Base-by-base conservation (phyloP, 1,140 invertebrate species). In the Drosophila willistoni region DNA sequence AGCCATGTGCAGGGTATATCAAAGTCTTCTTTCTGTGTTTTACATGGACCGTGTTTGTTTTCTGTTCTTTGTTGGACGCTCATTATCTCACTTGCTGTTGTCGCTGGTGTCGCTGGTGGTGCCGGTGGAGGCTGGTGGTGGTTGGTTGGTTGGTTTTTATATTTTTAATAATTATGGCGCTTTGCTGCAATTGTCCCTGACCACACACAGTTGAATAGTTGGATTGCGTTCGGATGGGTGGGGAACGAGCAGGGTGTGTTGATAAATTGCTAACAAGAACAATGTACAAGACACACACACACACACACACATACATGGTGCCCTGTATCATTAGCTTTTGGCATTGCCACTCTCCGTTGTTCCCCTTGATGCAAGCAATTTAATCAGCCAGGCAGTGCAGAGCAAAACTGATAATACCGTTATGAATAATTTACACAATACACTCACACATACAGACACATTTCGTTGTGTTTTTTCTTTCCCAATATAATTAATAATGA, bases 331-430 rank as follows among this genome's bases (percentile, higher is more conserved):
- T 73, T 79, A 84, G 80, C 69, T 69, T 74, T 77, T 69, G 56
- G 34, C 25, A 9, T 47, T 7, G 64, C 22, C 36, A n/a, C n/a
- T 61, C 34, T 33, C 10, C 36, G 10, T 39, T 39, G n/a, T 33
- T 29, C 33, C 69, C 10, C 62, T 13, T 64, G 44, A 14, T 3
- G 10, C 56, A 47, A 17, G 25, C 41, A 83, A 87, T 87, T 89
- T 89, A 87, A 89, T 87, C 84, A 87, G 84, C 42, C 70, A 69
- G 77, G 65, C 68, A 65, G 68, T 54, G 73, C 61, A 77, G 73
- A 68, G 79, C 70, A 84, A 87, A 80, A 77, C 83, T 83, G 84
- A 87, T 87, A 89, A 87, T 80, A 77, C 83, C 71, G 73, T 89
- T 89, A 81, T 87, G 84, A 84, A 87, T 89, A 89, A 87, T 89